A percentile compares a stretch with the other conserved stretches of the same genome.
phyloP scores from a whole-genome alignment of 2,888 invertebrate species.

The Aphodius sticticus region DNA sequence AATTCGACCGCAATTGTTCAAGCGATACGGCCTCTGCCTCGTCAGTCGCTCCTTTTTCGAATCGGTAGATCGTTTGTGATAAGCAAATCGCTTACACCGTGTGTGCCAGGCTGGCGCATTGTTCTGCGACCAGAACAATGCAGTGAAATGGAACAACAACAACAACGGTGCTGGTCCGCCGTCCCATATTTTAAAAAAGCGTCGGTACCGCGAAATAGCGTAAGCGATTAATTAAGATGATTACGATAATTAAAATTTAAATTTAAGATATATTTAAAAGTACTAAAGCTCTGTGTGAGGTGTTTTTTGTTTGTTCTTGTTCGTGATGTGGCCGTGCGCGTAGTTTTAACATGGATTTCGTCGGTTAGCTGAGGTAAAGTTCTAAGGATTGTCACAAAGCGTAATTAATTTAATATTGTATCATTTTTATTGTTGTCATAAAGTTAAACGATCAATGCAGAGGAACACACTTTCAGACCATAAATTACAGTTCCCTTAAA shows the following conservation, averaged over 20 bases:
- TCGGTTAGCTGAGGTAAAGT: no score
- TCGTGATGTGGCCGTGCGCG: no score
- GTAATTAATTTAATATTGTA: no score
- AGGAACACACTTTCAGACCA: no score
- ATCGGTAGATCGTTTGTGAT: constrained; percentile 4
- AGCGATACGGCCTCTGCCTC: not conserved
- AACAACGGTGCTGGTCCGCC: not conserved
- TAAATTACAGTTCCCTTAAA: no score
- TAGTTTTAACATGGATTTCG: no score
- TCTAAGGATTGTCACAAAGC: no score
- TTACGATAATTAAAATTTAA: not conserved
- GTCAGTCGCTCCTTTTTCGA: constrained; percentile 10
- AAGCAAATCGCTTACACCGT: constrained; percentile 12
- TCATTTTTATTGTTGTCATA: no score
- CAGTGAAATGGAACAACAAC: not conserved
- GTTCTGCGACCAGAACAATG: not conserved
- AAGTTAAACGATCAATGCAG: no score
- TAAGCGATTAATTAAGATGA: not conserved
- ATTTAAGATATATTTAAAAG: not conserved
- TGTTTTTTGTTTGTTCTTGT: no score
- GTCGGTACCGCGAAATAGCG: not conserved
- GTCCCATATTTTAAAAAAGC: not conserved
- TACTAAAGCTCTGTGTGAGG: not conserved
- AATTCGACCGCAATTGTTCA: constrained; percentile 22
- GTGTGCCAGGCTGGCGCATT: not conserved